Conservation (phyloP, 1,140 invertebrate genomes). For the Drosophila asahinai region DNA sequence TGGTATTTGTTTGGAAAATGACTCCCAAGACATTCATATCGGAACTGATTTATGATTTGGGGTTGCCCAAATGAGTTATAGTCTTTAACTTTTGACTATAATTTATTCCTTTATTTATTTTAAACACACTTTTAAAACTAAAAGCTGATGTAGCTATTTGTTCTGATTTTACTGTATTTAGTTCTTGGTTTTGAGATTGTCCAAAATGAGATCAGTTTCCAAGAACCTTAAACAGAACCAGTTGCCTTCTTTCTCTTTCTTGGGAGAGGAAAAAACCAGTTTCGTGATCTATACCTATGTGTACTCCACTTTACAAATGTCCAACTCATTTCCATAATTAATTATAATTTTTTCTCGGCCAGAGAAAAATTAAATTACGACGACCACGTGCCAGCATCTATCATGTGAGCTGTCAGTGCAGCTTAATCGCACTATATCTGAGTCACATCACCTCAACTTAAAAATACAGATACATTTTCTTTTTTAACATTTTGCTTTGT, state of each 20-base stretch:
- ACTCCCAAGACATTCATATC: slow-evolving; percentile 9
- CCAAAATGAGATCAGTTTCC: slow-evolving; percentile 6
- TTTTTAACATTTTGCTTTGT: slow-evolving; percentile 35
- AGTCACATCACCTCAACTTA: slow-evolving; percentile 19
- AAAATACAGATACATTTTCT: slow-evolving; percentile 30
- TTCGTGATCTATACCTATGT: slow-evolving; percentile 6
- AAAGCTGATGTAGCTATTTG: not conserved
- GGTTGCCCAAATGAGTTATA: slow-evolving; percentile 20
- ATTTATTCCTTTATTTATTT: not conserved
- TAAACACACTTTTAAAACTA: not conserved
- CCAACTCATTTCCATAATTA: slow-evolving; percentile 47
- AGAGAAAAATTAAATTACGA: slow-evolving; percentile 41
- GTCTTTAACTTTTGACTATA: slow-evolving; percentile 2
- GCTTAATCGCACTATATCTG: slow-evolving; percentile 44
- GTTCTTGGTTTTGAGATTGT: slow-evolving; percentile 1
- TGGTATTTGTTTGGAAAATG: slow-evolving; percentile 19
- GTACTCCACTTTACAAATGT: slow-evolving; percentile 40
- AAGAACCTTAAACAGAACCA: slow-evolving; percentile 16
- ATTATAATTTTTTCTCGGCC: slow-evolving; percentile 44
- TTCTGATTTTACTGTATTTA: not conserved
- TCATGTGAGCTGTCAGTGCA: slow-evolving; percentile 34
- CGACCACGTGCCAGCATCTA: slow-evolving; percentile 45
- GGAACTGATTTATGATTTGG: slow-evolving; percentile 31
- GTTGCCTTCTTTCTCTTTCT: slow-evolving; percentile 24
- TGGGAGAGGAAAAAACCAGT: slow-evolving; percentile 11